Evolutionary conservation across 1,140 invertebrate genomes (phyloP), one percentile per base, ranked within the genome.

Genomic region (Mactra quadrangularis): DNA sequence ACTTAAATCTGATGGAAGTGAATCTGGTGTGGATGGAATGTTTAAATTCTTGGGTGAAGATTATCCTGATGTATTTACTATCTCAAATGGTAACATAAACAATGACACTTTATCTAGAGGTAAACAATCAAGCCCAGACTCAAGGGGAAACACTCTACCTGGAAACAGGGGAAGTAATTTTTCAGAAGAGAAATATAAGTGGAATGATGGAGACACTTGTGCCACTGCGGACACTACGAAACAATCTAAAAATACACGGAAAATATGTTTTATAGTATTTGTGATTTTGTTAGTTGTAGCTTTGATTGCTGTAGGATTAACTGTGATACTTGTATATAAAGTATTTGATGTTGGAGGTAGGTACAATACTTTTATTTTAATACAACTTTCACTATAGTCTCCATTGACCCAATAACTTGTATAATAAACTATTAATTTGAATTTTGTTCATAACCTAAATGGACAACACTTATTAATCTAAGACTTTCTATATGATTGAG

Each of bases 271-370:
- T 6, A 64, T 64, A 38, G 60, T 64, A 35, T 64, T 64, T 17
- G 38, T 64, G n/a, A 64, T 35, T 11, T 11, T 64, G 41, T 45
- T 64, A 35, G 60, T 64, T 17, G 33, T 64, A 7, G 60, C 60
- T n/a, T 45, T 64, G 38, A 64, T 64, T 38, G 60, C 9, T 3
- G 60, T 64, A 38, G 60, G 31, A 6, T 15, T 64, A 38, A 35
- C 60, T 64, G 60, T 64, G 60, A 64, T 64, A 64, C 38, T 64
- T 25, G 60, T 64, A 22, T 64, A 64, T 45, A 64, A 9, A 41
- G 60, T 64, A 11, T 64, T 64, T 25, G 60, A 64, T 64, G 60
- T 64, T 3, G 60, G 60, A 64, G 60, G 60, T 64, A 22, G 41
- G 60, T 60, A 7, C 6, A 7, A 7, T 41, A 41, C 15, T 41